These are phyloP conservation scores for Steromphala cineraria DNA, from an alignment of 2,888 invertebrate genomes.

Conservation along the genomic window DNA sequence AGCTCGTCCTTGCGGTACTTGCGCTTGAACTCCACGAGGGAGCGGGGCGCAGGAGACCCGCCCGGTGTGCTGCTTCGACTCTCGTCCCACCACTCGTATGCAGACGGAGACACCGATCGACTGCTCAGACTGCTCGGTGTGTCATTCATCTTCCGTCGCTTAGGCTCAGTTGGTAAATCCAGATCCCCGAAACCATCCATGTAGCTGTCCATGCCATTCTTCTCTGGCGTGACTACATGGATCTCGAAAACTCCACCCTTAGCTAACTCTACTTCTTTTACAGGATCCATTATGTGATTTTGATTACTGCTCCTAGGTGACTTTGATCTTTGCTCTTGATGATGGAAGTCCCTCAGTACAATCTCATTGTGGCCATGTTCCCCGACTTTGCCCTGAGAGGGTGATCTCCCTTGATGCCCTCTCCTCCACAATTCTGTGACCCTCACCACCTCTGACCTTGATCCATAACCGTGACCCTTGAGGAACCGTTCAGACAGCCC, in stretches of 20 bases:
- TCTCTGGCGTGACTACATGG: conserved; percentile 17
- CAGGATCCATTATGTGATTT: neutral
- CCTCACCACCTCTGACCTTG: conserved; percentile 6
- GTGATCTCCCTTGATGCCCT: neutral
- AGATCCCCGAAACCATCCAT: conserved; percentile 22
- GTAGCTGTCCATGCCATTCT: neutral
- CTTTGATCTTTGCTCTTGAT: conserved; percentile 5
- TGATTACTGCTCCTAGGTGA: neutral
- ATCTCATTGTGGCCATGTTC: conserved; percentile 1
- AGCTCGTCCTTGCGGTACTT: conserved; percentile 84
- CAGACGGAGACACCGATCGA: conserved; percentile 61
- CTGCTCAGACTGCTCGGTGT: conserved; percentile 53
- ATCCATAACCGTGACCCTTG: neutral
- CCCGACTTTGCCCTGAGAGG: neutral
- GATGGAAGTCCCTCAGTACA: neutral
- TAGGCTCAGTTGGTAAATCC: conserved; percentile 59
- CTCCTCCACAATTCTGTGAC: neutral
- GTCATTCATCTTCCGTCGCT: conserved; percentile 56
- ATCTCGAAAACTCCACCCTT: conserved; percentile 9
- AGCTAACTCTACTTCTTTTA: conserved; percentile 7
- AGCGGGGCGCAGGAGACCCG: conserved; percentile 56
- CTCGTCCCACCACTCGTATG: conserved; percentile 55
- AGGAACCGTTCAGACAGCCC: neutral
- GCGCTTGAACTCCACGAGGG: conserved; percentile 65
- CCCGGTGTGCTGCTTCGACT: conserved; percentile 58